Percentiles rank a stretch among this genome's conserved stretches.
These are phyloP conservation scores for Salvator merianae DNA, from an alignment of 2,113 vertebrate genomes.

Conservation along the genomic window DNA sequence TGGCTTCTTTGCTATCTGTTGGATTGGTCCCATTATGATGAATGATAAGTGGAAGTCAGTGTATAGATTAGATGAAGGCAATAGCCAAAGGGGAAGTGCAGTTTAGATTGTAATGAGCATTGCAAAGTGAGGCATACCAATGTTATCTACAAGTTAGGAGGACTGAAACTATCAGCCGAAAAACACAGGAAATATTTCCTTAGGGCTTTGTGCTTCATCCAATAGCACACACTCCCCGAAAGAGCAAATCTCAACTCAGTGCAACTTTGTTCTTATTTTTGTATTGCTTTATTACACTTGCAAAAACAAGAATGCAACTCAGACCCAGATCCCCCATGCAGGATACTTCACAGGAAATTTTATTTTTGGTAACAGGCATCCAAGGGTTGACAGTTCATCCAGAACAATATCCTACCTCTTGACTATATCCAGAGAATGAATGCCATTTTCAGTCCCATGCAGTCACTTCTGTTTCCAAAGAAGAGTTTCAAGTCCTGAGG, in stretches of 20 bases:
- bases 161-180: slow-evolving; percentile 25
- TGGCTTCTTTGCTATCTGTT: neutral
- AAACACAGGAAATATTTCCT: slow-evolving; percentile 24
- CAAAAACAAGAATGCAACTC: neutral
- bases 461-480: neutral
- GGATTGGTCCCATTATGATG: neutral
- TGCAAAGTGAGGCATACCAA: slow-evolving; percentile 33
- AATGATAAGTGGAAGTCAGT: slow-evolving; percentile 25
- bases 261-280: slow-evolving; percentile 8
- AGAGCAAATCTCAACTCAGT: neutral
- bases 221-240: slow-evolving; percentile 7
- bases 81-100: neutral
- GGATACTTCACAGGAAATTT: neutral
- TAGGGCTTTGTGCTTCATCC: slow-evolving; percentile 34
- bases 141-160: slow-evolving; percentile 40
- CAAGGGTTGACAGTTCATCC: neutral
- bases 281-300: neutral
- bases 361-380: neutral
- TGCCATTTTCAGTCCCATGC: neutral
- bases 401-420: neutral
- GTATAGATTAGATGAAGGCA: slow-evolving; percentile 8
- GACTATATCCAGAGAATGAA: neutral
- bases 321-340: neutral
- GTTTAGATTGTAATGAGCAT: slow-evolving; percentile 15
- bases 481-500: neutral